These are phyloP conservation scores for Ifrita kowaldi DNA, from an alignment of 2,113 vertebrate genomes.

Conservation along the genomic window DNA sequence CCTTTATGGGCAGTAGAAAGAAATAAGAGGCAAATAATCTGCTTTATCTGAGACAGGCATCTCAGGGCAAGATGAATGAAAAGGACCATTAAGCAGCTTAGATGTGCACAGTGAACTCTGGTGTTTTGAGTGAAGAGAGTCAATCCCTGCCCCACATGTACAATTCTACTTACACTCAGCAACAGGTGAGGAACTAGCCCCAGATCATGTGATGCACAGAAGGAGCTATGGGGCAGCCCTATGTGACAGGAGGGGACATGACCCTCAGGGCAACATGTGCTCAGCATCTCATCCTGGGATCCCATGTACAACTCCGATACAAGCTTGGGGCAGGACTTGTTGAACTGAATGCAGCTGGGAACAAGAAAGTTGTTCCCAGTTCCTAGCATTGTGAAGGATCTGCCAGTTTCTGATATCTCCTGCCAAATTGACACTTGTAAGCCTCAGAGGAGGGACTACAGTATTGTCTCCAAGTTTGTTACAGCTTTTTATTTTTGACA, in stretches of 20 bases:
- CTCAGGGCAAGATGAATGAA: not conserved
- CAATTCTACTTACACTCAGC: not conserved
- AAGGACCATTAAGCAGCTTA: not conserved
- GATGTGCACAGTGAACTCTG: not conserved
- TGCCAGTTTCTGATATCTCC: not conserved
- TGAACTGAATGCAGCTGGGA: not conserved
- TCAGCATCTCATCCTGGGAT: not conserved
- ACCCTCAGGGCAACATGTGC: not conserved
- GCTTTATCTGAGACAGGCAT: not conserved
- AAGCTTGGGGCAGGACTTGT: not conserved
- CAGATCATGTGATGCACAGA: not conserved
- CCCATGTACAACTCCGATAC: accelerated
- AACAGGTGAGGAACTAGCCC: not conserved
- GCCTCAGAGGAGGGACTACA: not conserved
- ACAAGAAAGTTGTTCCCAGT: not conserved
- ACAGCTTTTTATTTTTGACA: not conserved
- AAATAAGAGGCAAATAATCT: not conserved
- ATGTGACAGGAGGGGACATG: not conserved
- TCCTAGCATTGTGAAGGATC: not conserved
- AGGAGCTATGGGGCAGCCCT: not conserved
- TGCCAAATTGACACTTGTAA: not conserved
- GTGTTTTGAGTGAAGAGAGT: not conserved
- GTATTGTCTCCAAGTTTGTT: not conserved
- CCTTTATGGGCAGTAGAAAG: not conserved
- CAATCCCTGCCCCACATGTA: not conserved